A percentile compares a stretch with the other conserved stretches of the same genome.
Conservation (phyloP, 1,140 invertebrate genomes). For the Rhynchophorus ferrugineus region DNA sequence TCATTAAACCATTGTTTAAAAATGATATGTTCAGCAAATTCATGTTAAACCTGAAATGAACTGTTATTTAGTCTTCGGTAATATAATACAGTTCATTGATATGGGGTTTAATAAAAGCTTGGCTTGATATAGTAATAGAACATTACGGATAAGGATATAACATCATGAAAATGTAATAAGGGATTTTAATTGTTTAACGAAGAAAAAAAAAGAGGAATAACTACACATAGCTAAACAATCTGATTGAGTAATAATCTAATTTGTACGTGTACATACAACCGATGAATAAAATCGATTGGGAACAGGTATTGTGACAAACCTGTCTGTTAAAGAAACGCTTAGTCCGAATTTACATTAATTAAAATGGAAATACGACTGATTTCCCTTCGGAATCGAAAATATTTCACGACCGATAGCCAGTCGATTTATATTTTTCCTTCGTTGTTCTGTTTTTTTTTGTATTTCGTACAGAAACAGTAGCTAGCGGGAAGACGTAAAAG, state of each 20-base stretch:
- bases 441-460: conserved; percentile 12
- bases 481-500: conserved; percentile 5
- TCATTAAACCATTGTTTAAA: no score
- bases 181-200: no score
- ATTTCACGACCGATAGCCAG: background rate
- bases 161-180: no score
- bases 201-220: no score
- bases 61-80: no score
- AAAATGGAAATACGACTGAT: conserved; percentile 14
- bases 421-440: conserved; percentile 6
- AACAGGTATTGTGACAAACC: background rate
- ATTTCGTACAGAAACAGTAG: background rate
- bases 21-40: no score
- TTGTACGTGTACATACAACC: background rate
- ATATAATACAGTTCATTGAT: no score
- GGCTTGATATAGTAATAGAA: no score
- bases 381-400: conserved; percentile 6
- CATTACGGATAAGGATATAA: no score
- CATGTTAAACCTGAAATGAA: no score
- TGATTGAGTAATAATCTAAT: background rate
- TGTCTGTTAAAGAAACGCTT: background rate
- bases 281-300: background rate
- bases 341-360: conserved; percentile 17
- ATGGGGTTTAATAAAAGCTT: no score
- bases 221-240: background rate